These are phyloP conservation scores for Melanotaenia boesemani DNA, from an alignment of 2,797 vertebrate genomes.

Conservation along the genomic window DNA sequence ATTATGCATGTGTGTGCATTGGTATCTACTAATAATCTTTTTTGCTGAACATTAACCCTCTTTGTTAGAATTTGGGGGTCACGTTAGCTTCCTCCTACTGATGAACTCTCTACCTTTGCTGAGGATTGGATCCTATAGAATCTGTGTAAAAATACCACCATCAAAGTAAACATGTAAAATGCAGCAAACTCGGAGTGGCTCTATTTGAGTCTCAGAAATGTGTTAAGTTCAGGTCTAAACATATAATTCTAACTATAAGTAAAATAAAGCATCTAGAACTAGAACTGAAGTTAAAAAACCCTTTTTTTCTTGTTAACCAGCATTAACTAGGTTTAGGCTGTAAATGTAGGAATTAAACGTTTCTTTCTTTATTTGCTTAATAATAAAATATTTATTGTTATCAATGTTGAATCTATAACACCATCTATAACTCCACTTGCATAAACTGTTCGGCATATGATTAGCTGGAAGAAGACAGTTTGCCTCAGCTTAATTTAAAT, in stretches of 20 bases:
- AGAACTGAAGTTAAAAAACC: too few relatives aligned
- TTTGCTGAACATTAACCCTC: constrained; percentile 22
- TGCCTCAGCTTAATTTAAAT: not conserved
- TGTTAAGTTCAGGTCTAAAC: not conserved
- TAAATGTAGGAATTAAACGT: too few relatives aligned
- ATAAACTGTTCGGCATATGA: too few relatives aligned
- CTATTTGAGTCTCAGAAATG: not conserved
- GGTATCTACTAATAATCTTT: constrained; percentile 34
- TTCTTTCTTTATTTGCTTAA: not conserved
- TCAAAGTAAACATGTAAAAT: not conserved
- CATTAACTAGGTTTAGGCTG: too few relatives aligned
- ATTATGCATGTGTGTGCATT: constrained; percentile 19
- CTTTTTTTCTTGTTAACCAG: too few relatives aligned
- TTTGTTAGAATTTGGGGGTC: not conserved
- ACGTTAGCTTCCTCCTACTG: not conserved
- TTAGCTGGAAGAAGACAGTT: too few relatives aligned
- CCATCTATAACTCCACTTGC: too few relatives aligned
- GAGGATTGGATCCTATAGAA: not conserved
- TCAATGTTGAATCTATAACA: not conserved
- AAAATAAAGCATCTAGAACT: too few relatives aligned
- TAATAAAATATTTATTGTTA: not conserved
- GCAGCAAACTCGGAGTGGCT: not conserved
- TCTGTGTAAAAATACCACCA: not conserved
- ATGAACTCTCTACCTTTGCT: not conserved
- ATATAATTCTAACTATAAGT: not conserved